A percentile compares a stretch with the other conserved stretches of the same genome.
These are phyloP conservation scores for Drosophila longiperda DNA, from an alignment of 2,888 invertebrate genomes.

Conservation along the genomic window DNA sequence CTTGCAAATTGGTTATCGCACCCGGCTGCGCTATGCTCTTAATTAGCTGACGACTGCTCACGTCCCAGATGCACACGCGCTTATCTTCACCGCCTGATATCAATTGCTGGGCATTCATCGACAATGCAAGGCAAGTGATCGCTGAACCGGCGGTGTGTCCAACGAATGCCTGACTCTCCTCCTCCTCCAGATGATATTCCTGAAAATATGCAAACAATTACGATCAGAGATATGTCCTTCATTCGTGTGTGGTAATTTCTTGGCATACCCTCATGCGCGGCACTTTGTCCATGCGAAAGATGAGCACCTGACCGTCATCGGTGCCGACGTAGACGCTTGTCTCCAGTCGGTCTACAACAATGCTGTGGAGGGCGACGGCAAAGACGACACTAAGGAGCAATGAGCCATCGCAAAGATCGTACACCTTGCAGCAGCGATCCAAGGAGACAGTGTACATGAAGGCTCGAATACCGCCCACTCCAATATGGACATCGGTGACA, in stretches of 20 bases:
- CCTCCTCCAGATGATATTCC: slow-evolving; percentile 88
- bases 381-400: slow-evolving; percentile 91
- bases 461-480: slow-evolving; percentile 89
- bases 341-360: slow-evolving; percentile 90
- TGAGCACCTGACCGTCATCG: slow-evolving; percentile 89
- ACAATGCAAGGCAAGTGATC: slow-evolving; percentile 90
- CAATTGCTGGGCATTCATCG: slow-evolving; percentile 89
- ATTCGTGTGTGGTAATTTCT: neutral
- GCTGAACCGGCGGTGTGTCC: slow-evolving; percentile 88
- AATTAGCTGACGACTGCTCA: slow-evolving; percentile 90
- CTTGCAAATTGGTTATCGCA: slow-evolving; percentile 89
- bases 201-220: slow-evolving; percentile 27
- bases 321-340: slow-evolving; percentile 91
- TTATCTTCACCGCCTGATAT: slow-evolving; percentile 92
- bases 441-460: slow-evolving; percentile 91
- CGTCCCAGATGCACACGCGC: slow-evolving; percentile 92
- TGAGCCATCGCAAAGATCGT: slow-evolving; percentile 89
- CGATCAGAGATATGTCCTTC: neutral
- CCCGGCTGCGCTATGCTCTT: slow-evolving; percentile 90
- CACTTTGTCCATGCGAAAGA: slow-evolving; percentile 88
- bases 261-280: slow-evolving; percentile 86
- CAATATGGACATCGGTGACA: slow-evolving; percentile 91
- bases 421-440: slow-evolving; percentile 93
- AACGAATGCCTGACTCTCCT: slow-evolving; percentile 86
- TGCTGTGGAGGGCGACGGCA: slow-evolving; percentile 88